Conservation (phyloP, 2,797 vertebrate species). For the Enteromius mattozi region DNA sequence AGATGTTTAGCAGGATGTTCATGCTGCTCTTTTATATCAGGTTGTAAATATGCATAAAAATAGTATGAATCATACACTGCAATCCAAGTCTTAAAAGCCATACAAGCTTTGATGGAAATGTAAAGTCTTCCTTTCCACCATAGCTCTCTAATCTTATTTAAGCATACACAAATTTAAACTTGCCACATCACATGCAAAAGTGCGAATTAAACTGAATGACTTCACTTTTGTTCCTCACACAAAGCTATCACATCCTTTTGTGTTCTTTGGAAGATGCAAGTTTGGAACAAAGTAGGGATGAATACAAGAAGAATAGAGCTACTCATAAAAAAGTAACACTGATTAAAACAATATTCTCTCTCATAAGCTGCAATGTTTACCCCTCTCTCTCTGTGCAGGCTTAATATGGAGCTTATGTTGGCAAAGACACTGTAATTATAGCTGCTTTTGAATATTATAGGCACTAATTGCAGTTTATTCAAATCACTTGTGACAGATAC, state of each 20-base stretch:
- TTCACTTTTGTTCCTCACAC: neutral
- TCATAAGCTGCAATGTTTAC: neutral
- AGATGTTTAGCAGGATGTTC: neutral
- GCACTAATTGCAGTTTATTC: neutral
- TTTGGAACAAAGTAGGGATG: neutral
- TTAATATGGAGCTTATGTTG: neutral
- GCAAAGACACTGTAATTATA: conserved; percentile 2
- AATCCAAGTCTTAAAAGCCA: neutral
- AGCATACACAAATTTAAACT: neutral
- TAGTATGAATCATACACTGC: neutral
- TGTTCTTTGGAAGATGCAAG: neutral
- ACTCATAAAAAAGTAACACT: neutral
- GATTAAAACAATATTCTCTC: neutral
- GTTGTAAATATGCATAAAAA: neutral
- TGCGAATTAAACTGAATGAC: neutral
- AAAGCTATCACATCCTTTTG: neutral
- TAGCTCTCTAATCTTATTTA: neutral
- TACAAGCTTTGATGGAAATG: neutral
- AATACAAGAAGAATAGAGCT: neutral
- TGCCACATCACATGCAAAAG: neutral
- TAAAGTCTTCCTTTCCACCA: neutral
- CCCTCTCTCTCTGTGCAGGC: neutral
- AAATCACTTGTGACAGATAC: conserved; percentile 1
- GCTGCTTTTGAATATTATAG: neutral
- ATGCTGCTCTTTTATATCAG: neutral